These are phyloP conservation scores for Ceratothoa steindachneri DNA, from an alignment of 2,888 invertebrate species.

Conservation along the genomic window DNA sequence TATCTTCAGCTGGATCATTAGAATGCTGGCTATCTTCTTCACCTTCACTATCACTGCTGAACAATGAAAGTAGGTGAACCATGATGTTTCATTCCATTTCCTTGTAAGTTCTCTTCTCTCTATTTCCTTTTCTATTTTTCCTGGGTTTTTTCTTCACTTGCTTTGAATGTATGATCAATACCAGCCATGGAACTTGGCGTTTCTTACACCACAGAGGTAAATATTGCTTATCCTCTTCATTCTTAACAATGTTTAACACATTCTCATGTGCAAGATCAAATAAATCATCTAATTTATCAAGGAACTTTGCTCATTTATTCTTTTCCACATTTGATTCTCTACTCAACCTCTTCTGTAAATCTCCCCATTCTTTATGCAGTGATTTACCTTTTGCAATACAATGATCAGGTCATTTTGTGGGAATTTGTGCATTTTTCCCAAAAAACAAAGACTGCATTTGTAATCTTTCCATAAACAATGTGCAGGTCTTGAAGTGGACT, in stretches of 20 bases:
- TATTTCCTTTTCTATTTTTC: neutral
- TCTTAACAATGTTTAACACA: no score
- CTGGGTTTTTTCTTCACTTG: neutral
- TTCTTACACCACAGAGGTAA: neutral
- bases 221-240: no score
- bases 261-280: neutral
- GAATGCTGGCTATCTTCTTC: neutral
- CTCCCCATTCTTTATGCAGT: no score
- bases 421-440: neutral
- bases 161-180: neutral
- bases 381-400: no score
- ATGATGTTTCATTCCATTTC: neutral
- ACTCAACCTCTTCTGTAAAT: no score
- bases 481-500: no score
- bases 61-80: neutral
- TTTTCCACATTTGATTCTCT: no score
- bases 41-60: no score
- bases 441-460: no score
- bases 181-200: neutral
- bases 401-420: neutral
- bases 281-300: neutral
- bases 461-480: no score
- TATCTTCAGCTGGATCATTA: neutral
- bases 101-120: neutral
- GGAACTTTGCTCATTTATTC: neutral